Evolutionary conservation across 2,113 vertebrate species (phyloP), one percentile per base, ranked within the genome.

Genomic region (Myodes glareolus): DNA sequence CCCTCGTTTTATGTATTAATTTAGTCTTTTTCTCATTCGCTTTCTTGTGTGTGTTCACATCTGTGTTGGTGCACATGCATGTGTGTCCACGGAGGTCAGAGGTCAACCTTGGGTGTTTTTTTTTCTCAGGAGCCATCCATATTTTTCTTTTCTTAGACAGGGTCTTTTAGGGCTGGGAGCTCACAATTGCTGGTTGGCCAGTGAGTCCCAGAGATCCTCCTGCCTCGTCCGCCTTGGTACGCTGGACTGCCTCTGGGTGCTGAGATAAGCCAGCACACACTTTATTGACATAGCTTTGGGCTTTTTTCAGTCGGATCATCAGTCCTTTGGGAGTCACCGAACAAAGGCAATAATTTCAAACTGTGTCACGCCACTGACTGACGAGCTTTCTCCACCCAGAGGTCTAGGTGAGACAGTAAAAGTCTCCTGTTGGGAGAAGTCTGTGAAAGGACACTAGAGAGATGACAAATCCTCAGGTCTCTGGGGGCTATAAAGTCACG

Each of bases 381-480:
- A 58, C 55, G 1, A 67, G 55, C 17, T 90, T 50, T 90, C 91
- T 61, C 55, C 77, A 55, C 21, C 75, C 67, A 29, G 94, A 93
- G 19, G 25, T 89, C n/a, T 73, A 89, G 65, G 45, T 61, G 72
- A 76, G 58, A 94, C 0, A 94, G 63, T n/a, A n/a, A 70, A 94
- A 81, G 52, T 67, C 39, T 63, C 42, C 0, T 58, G 61, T 5
- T 87, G 87, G 90, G 31, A 93, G 21, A 23, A 94, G 50, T 29
- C 67, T 87, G 73, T 29, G 27, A 58, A 94, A 92, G n/a, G 16
- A 10, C 55, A 93, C 58, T 95, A 55, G 76, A 89, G 92, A n/a
- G n/a, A 89, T 86, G 42, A 94, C 61, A 52, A 45, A 65, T 9
- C 14, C 1, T 76, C n/a, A 58, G 45, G 58, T 77, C 42, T 95